Conservation (phyloP, 2,797 vertebrate species). For the Cephalopachus bancanus region DNA sequence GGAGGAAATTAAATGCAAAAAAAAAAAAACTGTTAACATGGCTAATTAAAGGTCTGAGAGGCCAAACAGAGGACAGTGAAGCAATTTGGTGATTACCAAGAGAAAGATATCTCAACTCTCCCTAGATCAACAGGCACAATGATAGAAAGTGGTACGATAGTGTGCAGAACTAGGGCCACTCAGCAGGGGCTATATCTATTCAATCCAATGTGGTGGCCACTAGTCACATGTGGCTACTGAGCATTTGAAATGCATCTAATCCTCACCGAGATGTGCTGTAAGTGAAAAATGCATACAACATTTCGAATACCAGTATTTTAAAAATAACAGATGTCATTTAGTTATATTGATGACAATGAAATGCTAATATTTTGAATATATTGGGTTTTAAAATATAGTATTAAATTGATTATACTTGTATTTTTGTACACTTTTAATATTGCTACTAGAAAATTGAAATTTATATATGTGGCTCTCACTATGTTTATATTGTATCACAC, state of each 20-base stretch:
- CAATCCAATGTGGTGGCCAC: not conserved
- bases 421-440: not conserved
- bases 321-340: not conserved
- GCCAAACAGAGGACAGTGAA: not conserved
- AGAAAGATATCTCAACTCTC: not conserved
- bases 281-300: not conserved
- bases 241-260: not conserved
- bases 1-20: not conserved
- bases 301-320: not conserved
- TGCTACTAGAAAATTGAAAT: not conserved
- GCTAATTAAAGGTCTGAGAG: not conserved
- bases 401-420: not conserved
- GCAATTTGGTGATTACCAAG: not conserved
- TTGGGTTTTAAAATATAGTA: not conserved
- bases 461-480: not conserved
- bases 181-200: not conserved
- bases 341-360: not conserved
- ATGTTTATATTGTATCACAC: not conserved
- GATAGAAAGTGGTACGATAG: not conserved
- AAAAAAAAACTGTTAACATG: not conserved
- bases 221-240: not conserved
- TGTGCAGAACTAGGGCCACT: not conserved
- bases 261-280: not conserved
- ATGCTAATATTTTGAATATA: conserved; percentile 3
- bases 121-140: not conserved